A percentile compares a stretch with the other conserved stretches of the same genome.
Conservation (phyloP, 2,797 vertebrate genomes). For the Acanthurus leucopareius region DNA sequence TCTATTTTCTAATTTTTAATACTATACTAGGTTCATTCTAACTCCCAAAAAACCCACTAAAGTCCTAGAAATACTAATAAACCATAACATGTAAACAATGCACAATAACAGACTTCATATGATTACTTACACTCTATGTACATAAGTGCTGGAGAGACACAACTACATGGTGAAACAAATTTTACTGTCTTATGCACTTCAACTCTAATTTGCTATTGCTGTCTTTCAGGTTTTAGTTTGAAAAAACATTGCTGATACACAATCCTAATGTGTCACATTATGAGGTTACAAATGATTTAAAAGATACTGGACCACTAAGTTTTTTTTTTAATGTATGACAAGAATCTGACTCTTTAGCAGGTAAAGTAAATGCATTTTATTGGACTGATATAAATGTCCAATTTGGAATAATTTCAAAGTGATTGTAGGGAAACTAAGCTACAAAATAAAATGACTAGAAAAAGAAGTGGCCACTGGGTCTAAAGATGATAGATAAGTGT, state of each 20-base stretch:
- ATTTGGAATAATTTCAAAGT: neutral
- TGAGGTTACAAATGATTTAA: neutral
- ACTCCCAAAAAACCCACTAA: conserved; percentile 14
- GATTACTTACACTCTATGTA: neutral
- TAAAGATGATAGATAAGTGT: too few relatives aligned
- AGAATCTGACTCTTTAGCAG: neutral
- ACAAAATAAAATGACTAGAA: neutral
- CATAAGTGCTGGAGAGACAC: neutral
- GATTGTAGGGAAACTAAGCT: neutral
- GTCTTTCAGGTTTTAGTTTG: neutral
- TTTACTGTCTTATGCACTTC: neutral
- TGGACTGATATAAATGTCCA: too few relatives aligned
- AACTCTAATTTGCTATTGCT: neutral
- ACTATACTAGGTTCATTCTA: neutral
- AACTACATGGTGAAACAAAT: too few relatives aligned
- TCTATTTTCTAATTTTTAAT: neutral
- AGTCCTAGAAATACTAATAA: neutral
- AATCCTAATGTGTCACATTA: neutral
- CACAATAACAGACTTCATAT: neutral
- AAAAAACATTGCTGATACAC: neutral
- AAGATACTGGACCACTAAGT: too few relatives aligned
- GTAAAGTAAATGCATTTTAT: too few relatives aligned
- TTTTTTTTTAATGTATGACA: neutral
- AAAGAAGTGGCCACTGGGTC: too few relatives aligned
- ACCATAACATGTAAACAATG: too few relatives aligned